These are phyloP conservation scores for Halictus rubicundus DNA, from an alignment of 1,140 invertebrate species.

Conservation along the genomic window DNA sequence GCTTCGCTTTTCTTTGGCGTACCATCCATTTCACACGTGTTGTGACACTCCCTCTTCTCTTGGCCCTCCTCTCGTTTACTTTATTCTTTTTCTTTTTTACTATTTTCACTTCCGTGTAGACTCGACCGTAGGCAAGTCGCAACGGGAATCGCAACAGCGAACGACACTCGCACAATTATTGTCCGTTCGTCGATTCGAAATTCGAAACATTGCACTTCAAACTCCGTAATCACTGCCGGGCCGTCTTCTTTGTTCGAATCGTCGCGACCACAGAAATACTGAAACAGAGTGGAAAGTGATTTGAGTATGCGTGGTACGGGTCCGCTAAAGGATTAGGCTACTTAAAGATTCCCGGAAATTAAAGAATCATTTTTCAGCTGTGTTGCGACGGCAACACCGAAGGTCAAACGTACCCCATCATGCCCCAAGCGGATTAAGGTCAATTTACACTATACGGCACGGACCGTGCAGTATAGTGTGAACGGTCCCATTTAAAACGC, in stretches of 20 bases:
- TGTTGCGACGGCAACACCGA: too few species aligned
- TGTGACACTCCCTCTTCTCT: slow-evolving; percentile 54
- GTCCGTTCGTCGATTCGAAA: background rate
- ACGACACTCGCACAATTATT: slow-evolving; percentile 38
- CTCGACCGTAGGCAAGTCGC: background rate
- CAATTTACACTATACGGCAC: too few species aligned
- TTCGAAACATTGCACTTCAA: slow-evolving; percentile 19
- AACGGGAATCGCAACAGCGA: slow-evolving; percentile 4
- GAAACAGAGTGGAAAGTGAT: slow-evolving; percentile 3
- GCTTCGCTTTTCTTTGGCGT: slow-evolving; percentile 72
- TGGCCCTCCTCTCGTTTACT: background rate
- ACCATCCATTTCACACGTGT: slow-evolving; percentile 79
- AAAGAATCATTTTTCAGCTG: too few species aligned
- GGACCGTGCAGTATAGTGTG: too few species aligned
- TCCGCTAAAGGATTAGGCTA: background rate
- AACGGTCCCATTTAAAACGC: too few species aligned
- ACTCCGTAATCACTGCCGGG: background rate
- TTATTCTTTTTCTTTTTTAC: background rate
- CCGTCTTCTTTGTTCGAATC: background rate
- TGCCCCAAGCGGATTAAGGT: too few species aligned
- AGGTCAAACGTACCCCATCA: too few species aligned
- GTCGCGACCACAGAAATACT: background rate
- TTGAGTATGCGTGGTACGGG: background rate
- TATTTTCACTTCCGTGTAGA: background rate
- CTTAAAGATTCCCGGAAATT: too few species aligned